Conservation (phyloP, 2,888 invertebrate genomes). For the Frankliniella intonsa region DNA sequence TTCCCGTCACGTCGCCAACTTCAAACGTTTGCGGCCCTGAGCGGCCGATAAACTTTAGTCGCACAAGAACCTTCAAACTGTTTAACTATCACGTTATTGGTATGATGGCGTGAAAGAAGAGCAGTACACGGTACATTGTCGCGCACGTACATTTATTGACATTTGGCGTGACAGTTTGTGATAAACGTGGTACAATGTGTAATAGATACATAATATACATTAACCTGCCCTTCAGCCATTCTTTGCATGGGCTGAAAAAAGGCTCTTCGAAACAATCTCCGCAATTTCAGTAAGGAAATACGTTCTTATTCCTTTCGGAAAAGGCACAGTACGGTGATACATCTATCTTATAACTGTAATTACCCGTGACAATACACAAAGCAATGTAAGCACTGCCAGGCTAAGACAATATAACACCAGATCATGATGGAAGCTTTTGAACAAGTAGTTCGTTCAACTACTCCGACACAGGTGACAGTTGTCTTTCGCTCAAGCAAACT, state of each 20-base stretch:
- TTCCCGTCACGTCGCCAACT: too few species aligned
- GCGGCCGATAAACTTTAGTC: too few species aligned
- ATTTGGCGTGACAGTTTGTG: constrained; percentile 6
- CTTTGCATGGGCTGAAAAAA: not conserved
- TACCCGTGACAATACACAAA: constrained; percentile 22
- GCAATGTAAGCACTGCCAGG: not conserved
- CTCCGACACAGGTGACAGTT: too few species aligned
- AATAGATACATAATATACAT: not conserved
- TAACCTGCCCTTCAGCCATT: not conserved
- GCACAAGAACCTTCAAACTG: too few species aligned
- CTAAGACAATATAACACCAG: not conserved
- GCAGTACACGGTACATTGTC: not conserved
- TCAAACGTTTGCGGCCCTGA: too few species aligned
- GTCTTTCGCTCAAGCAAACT: too few species aligned
- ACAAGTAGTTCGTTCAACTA: too few species aligned
- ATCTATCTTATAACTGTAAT: constrained; percentile 8
- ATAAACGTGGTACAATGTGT: constrained; percentile 13
- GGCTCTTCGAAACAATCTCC: not conserved
- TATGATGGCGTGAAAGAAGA: too few species aligned
- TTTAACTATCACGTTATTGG: too few species aligned
- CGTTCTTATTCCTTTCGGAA: constrained; percentile 3
- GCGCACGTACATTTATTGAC: not conserved
- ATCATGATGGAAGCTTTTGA: too few species aligned
- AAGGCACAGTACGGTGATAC: constrained; percentile 16
- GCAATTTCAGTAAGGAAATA: not conserved